phyloP scores from a whole-genome alignment of 1,140 invertebrate genomes.

The Pararge aegeria region DNA sequence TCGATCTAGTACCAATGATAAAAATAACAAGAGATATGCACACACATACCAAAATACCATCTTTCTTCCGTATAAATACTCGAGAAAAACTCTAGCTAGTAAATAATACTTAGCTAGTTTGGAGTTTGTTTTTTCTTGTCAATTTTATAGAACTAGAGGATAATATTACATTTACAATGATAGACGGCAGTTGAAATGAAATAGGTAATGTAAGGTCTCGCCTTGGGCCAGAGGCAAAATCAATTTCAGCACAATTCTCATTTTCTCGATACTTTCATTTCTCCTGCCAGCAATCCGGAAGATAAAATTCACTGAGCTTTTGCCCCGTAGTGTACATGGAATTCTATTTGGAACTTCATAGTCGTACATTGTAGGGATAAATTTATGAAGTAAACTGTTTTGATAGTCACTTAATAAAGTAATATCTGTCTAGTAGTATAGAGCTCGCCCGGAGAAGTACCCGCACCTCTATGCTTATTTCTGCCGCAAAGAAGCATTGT shows the following conservation, averaged over 20 bases:
- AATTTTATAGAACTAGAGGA: background rate
- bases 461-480: too few relatives aligned
- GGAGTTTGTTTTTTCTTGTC: background rate
- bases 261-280: slow-evolving; percentile 52
- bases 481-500: too few relatives aligned
- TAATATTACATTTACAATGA: slow-evolving; percentile 4
- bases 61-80: too few relatives aligned
- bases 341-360: slow-evolving; percentile 35
- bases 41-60: too few relatives aligned
- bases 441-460: too few relatives aligned
- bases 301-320: slow-evolving; percentile 42
- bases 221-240: slow-evolving; percentile 51
- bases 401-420: slow-evolving; percentile 3
- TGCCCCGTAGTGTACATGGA: slow-evolving; percentile 25
- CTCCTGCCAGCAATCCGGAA: slow-evolving; percentile 36
- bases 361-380: slow-evolving; percentile 27
- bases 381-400: slow-evolving; percentile 14
- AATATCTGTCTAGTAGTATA: too few relatives aligned
- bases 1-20: too few relatives aligned
- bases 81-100: too few relatives aligned
- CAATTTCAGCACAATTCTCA: slow-evolving; percentile 57
- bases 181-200: slow-evolving; percentile 39
- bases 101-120: too few relatives aligned
- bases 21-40: too few relatives aligned
- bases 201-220: slow-evolving; percentile 46